Base-by-base conservation (phyloP, 2,888 invertebrate genomes). In the Spodoptera exigua region DNA sequence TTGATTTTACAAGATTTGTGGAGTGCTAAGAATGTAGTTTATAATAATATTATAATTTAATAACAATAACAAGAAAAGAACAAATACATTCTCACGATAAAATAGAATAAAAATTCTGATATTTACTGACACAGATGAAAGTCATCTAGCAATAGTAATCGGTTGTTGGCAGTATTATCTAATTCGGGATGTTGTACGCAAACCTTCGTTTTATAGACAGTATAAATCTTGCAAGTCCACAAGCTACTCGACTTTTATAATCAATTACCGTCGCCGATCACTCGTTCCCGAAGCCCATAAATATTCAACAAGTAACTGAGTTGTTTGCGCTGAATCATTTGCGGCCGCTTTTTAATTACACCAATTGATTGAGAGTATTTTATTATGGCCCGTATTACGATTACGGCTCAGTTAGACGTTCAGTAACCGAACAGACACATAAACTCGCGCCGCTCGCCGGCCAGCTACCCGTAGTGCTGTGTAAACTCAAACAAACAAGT, bases 161-260 rank as follows among this genome's bases (percentile, higher is more conserved):
- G 49, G 18, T 52, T 57, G 57, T 55, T 46, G 44, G 54, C 27
- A 43, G 59, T 56, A 60, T 72, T 59, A 59, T 68, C 70, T 69
- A 73, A 70, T 71, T 69, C 61, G 51, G 69, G 64, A 64, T 53
- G 58, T 56, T 57, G 63, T 69, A 65, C 66, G 76, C 74, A 79
- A 74, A 75, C 79, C 81, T 80, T 68, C 76, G 80, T 83, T 89
- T 90, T 88, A 88, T 84, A 83, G 80, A 76, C 80, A 75, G 78
- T 85, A 86, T 92, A 92, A 92, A 92, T 91, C 89, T 88, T 80
- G n/a, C 77, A 66, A 85, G 85, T 89, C 83, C 82, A 81, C 85
- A 82, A 85, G 84, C 86, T 83, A 75, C 79, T 83, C 77, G 91
- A 91, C 90, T 90, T 92, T 92, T 90, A 91, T 86, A 90, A 90